These are phyloP conservation scores for Galerucella nymphaeae DNA, from an alignment of 2,888 invertebrate genomes.

Conservation along the genomic window DNA sequence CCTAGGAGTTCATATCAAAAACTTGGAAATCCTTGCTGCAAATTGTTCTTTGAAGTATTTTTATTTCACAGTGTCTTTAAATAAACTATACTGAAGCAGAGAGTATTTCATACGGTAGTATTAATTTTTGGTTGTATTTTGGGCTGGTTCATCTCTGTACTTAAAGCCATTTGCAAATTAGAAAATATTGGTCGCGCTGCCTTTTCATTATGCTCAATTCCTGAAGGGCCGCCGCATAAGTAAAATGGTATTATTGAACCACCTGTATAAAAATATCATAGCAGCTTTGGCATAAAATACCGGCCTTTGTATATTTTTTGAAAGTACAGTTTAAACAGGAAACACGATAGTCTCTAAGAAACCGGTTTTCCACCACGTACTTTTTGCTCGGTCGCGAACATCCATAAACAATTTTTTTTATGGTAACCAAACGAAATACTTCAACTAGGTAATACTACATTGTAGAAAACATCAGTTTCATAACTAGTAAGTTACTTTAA, in stretches of 20 bases:
- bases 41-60: no score
- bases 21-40: no score
- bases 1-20: no score
- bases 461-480: slow-evolving; percentile 9
- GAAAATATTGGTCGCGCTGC: background rate
- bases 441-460: slow-evolving; percentile 9
- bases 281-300: slow-evolving; percentile 23
- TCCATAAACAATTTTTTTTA: slow-evolving; percentile 23
- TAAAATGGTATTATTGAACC: slow-evolving; percentile 1
- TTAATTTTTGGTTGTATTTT: background rate
- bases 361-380: slow-evolving; percentile 34
- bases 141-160: background rate
- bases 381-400: slow-evolving; percentile 29
- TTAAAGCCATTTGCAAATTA: background rate
- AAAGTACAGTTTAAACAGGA: slow-evolving; percentile 38
- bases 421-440: slow-evolving; percentile 20
- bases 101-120: no score
- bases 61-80: no score
- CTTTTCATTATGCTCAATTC: background rate
- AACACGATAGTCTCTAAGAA: slow-evolving; percentile 36
- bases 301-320: slow-evolving; percentile 30
- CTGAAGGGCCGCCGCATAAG: background rate
- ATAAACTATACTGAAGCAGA: no score
- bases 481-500: background rate
- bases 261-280: slow-evolving; percentile 25